phyloP scores from a whole-genome alignment of 2,888 invertebrate species.

The Periphyllus acericola region DNA sequence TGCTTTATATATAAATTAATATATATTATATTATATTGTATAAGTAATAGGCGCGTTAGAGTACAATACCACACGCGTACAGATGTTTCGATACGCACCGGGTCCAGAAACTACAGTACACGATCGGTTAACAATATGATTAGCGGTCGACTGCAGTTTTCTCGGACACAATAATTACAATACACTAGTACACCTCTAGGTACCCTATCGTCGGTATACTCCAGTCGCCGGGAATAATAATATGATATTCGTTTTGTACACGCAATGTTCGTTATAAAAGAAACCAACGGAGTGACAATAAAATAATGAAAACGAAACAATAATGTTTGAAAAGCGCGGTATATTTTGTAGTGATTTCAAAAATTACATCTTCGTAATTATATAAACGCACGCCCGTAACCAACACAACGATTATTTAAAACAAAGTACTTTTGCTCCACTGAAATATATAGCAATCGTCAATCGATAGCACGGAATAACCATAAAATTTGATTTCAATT shows the following conservation, averaged over 20 bases:
- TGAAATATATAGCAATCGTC: neutral
- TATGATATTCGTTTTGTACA: neutral
- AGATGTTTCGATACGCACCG: neutral
- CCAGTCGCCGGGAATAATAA: too few species aligned
- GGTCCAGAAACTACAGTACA: neutral
- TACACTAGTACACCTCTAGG: too few species aligned
- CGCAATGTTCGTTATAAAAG: neutral
- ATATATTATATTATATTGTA: neutral
- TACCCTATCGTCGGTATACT: too few species aligned
- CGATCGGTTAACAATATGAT: neutral
- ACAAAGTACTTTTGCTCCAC: neutral
- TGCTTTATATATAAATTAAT: neutral
- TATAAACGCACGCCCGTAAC: neutral
- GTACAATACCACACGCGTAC: neutral
- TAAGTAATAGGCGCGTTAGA: neutral
- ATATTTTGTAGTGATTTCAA: neutral
- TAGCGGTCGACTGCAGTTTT: neutral
- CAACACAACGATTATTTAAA: neutral
- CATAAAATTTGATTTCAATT: conserved; percentile 43
- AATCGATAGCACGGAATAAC: neutral
- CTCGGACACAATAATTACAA: neutral
- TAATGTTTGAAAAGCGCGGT: neutral
- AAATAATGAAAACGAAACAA: neutral
- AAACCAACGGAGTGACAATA: neutral
- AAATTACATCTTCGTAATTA: neutral